These are phyloP conservation scores for Felis catus DNA, from an alignment of 2,113 vertebrate species.

Conservation along the genomic window F.catus_Fca126_mat1.0 CM031424.1:64745501-64746000, in stretches of 20 bases:
- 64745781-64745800: background rate
- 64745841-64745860: background rate
- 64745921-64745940: background rate
- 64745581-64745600: background rate
- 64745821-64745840: background rate
- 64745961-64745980: background rate
- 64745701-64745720: background rate
- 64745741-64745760: background rate
- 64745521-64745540: background rate
- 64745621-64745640: background rate
- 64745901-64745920: background rate
- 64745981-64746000: background rate
- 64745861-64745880: background rate
- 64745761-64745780: background rate
- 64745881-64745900: background rate
- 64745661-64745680: background rate
- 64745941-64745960: background rate
- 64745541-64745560: background rate
- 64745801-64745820: background rate
- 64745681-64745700: background rate
- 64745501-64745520: background rate
- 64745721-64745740: background rate
- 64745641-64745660: background rate
- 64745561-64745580: background rate
- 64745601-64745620: background rate